These are phyloP conservation scores for Zaprionus capensis DNA, from an alignment of 1,140 invertebrate genomes.

Conservation along the genomic window DNA sequence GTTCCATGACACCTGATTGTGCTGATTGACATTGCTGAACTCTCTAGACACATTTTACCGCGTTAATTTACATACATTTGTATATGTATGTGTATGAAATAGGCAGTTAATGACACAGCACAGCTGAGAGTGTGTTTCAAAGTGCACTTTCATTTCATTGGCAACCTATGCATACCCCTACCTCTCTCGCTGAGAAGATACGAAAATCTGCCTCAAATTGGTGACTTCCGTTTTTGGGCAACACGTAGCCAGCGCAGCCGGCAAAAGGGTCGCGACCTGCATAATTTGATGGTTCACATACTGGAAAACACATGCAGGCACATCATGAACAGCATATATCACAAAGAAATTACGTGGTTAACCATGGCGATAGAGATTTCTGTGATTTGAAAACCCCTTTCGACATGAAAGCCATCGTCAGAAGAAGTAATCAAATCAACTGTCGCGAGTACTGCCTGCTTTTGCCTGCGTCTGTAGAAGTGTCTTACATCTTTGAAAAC, in stretches of 20 bases:
- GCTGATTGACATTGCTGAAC: conserved; percentile 45
- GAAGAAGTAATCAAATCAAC: background rate
- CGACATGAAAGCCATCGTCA: background rate
- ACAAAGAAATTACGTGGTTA: conserved; percentile 20
- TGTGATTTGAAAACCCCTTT: conserved; percentile 13
- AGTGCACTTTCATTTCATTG: conserved; percentile 23
- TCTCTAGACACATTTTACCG: conserved; percentile 17
- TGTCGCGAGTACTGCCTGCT: conserved; percentile 11
- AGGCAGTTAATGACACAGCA: conserved; percentile 21
- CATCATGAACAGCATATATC: background rate
- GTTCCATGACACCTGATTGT: conserved; percentile 31
- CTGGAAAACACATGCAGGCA: conserved; percentile 20
- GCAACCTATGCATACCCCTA: conserved; percentile 5
- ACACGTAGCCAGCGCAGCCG: conserved; percentile 33
- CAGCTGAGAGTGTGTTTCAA: conserved; percentile 20
- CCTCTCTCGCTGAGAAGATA: background rate
- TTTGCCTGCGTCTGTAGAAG: background rate
- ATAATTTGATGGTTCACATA: conserved; percentile 24
- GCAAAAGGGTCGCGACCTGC: conserved; percentile 11
- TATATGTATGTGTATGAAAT: conserved; percentile 1
- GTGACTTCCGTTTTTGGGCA: conserved; percentile 32
- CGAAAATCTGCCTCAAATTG: conserved; percentile 17
- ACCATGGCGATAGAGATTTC: conserved; percentile 12
- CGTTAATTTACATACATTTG: background rate
- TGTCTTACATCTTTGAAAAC: background rate